Conservation (phyloP, 2,797 vertebrate species). For the Ptychobarbus kaznakovi region DNA sequence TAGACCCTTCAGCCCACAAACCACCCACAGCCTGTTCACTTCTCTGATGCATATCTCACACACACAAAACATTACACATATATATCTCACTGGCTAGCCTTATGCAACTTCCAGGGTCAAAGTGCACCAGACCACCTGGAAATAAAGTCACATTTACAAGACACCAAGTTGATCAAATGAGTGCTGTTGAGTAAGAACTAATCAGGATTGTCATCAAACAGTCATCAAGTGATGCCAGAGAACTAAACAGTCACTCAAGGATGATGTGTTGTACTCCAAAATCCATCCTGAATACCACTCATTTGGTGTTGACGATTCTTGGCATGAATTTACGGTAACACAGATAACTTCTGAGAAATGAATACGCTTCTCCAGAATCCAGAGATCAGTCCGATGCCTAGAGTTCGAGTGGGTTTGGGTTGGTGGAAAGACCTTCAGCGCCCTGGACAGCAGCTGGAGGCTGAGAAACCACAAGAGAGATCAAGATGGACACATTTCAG, state of each 20-base stretch:
- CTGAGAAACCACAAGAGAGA: background rate
- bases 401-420: conserved; percentile 16
- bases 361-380: background rate
- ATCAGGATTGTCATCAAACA: background rate
- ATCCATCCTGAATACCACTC: background rate
- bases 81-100: too few species aligned
- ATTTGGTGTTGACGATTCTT: background rate
- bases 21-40: background rate
- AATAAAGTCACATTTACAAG: background rate
- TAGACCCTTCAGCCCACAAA: background rate
- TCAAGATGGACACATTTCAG: background rate
- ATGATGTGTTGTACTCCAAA: background rate
- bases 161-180: background rate
- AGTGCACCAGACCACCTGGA: background rate
- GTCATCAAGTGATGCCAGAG: background rate
- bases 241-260: background rate
- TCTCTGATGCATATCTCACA: background rate
- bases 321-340: background rate
- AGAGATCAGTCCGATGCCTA: background rate
- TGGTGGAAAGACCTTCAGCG: background rate
- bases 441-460: background rate
- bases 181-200: background rate
- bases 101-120: background rate
- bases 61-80: too few species aligned
- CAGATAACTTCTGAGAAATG: background rate